Percentiles rank a stretch among this genome's conserved stretches.
Evolutionary conservation across 1,140 invertebrate genomes (phyloP).

Genomic region (Hormaphis cornu): DNA sequence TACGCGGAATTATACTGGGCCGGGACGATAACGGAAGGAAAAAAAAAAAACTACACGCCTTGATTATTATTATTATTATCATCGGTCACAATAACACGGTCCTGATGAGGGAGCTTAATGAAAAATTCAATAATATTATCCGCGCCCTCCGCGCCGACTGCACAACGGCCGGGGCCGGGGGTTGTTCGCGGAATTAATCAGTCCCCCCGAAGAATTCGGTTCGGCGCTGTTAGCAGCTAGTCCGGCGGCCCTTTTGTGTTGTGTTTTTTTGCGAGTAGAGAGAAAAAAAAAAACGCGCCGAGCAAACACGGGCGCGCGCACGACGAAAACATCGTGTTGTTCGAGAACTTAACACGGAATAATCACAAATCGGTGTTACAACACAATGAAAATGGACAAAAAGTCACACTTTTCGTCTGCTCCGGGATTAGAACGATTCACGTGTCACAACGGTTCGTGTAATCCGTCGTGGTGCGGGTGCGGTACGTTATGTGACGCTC

Average conservation of each 20-base stretch:
- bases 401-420: no score
- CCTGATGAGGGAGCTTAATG: conserved; percentile 30
- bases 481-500: no score
- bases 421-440: no score
- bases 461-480: no score
- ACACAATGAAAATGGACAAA: no score
- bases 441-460: no score
- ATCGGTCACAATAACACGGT: conserved; percentile 29
- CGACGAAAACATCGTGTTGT: background rate
- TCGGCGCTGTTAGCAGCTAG: conserved; percentile 12
- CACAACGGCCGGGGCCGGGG: background rate
- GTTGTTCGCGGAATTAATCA: conserved; percentile 22
- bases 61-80: no score
- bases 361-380: no score
- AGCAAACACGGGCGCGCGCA: no score
- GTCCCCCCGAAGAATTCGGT: conserved; percentile 14
- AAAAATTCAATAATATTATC: conserved; percentile 33
- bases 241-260: background rate
- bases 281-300: background rate
- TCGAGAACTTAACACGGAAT: no score
- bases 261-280: background rate
- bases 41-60: conserved; percentile 6
- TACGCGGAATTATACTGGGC: conserved; percentile 20
- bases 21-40: conserved; percentile 14
- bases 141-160: background rate